Percentiles rank a stretch among this genome's conserved stretches.
phyloP scores from a whole-genome alignment of 2,888 invertebrate species.

The Drosophila borealis region DNA sequence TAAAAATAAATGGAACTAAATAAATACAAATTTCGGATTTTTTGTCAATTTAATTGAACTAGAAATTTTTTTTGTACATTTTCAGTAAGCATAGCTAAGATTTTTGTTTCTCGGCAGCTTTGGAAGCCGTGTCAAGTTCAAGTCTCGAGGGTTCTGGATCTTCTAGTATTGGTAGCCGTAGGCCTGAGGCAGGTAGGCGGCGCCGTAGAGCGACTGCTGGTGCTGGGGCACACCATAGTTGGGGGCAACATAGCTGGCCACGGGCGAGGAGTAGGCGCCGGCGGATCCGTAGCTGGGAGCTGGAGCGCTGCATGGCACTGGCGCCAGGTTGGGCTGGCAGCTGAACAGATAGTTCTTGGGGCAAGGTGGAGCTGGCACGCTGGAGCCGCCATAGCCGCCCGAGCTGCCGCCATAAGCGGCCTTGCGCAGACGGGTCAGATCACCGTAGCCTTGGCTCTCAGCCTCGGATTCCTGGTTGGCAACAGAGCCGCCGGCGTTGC shows the following conservation, averaged over 20 bases:
- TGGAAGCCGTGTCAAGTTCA: conserved; percentile 18
- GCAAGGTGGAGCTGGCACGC: conserved; percentile 72
- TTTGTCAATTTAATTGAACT: conserved; percentile 43
- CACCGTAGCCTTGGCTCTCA: conserved; percentile 54
- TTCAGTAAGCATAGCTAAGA: conserved; percentile 38
- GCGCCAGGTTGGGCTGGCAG: conserved; percentile 77
- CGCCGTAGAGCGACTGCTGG: conserved; percentile 55
- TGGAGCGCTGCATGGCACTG: conserved; percentile 75
- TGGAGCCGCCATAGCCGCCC: conserved; percentile 63
- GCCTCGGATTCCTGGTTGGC: conserved; percentile 45
- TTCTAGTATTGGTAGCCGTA: conserved; percentile 64
- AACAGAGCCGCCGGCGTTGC: conserved; percentile 21
- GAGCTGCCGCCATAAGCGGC: conserved; percentile 72
- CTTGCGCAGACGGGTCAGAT: conserved; percentile 76
- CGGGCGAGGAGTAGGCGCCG: conserved; percentile 79
- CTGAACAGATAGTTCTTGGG: conserved; percentile 80
- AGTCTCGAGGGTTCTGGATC: conserved; percentile 6
- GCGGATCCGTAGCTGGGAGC: conserved; percentile 66
- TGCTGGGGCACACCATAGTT: conserved; percentile 70
- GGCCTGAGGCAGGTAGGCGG: conserved; percentile 62
- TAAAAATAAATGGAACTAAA: too few relatives aligned
- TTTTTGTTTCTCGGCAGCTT: conserved; percentile 37
- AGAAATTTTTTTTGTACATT: conserved; percentile 56
- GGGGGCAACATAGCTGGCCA: conserved; percentile 65
- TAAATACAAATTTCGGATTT: neutral